Evolutionary conservation across 2,113 vertebrate species (phyloP).

Genomic region (Cyphomyrus discorhynchus): DNA sequence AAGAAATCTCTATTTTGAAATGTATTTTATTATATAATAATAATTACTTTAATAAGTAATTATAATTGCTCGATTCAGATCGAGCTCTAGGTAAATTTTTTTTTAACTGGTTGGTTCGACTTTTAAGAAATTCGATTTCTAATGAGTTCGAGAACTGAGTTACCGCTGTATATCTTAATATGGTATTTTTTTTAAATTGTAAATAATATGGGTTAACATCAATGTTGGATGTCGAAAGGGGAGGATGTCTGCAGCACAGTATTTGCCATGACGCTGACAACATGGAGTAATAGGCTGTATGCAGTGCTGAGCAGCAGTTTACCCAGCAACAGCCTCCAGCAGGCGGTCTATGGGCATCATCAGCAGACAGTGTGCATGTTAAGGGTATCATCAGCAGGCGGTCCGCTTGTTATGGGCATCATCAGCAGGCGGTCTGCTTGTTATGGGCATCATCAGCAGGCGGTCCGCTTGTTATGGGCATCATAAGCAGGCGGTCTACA

Average conservation of each 20-base stretch:
- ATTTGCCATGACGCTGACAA: neutral
- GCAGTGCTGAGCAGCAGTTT: neutral
- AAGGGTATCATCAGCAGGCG: neutral
- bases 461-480: neutral
- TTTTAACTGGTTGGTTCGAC: too few relatives aligned
- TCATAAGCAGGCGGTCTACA: neutral
- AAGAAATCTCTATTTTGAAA: too few relatives aligned
- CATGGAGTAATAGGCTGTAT: neutral
- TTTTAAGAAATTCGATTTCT: too few relatives aligned
- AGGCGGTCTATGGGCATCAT: neutral
- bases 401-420: neutral
- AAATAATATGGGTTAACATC: neutral
- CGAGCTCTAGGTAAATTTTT: too few relatives aligned
- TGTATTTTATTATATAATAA: too few relatives aligned
- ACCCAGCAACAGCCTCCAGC: neutral
- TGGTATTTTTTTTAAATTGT: neutral
- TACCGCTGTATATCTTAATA: neutral
- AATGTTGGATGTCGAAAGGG: neutral
- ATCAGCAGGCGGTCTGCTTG: neutral
- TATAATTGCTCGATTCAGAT: too few relatives aligned
- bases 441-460: neutral
- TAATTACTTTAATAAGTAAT: too few relatives aligned
- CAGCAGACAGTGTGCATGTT: neutral
- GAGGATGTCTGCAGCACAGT: neutral
- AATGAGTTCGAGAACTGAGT: too few relatives aligned